Base-by-base conservation (phyloP, 2,113 vertebrate species). In the Apodemus sylvaticus region DNA sequence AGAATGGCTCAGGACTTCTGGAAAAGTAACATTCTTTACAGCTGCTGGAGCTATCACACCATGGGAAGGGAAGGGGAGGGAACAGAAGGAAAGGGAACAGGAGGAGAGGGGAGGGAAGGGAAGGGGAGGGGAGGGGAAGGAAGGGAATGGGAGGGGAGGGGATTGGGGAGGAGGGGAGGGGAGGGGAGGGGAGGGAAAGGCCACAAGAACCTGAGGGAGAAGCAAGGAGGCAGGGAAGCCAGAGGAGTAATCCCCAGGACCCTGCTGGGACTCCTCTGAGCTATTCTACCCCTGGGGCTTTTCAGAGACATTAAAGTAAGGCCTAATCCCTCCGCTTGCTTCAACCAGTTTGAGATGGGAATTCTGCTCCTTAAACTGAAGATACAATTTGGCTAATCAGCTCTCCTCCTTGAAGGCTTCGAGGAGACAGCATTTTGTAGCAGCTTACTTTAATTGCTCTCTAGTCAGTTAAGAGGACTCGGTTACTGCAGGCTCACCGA, bases 181-280 rank as follows among this genome's bases (percentile, higher is more conserved):
- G 12, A 31, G 26, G 10, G 64, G 10, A 66, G 71, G 24, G 4
- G 7, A 74, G 34, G 17, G 24, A 16, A 24, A 10, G 42, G 39
- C 51, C 17, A 34, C 0, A 24, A 45, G 22, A 71, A 73, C 34
- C 34, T 19, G 53, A 29, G 31, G 8, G 68, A 79, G 36, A 34
- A 29, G 17, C 7, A 1, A 36, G 3, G 70, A 77, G 48, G 14
- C 34, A 19, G 48, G 64, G 19, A 48, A 31, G 42, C 13, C 39
- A 0, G 12, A 5, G 17, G 34, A 16, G 7, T n/a, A 42, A 10
- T 42, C 87, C 45, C 10, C 22, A 2, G 0, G 13, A 22, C 26
- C 7, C 7, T 48, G 11, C 60, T 24, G 45, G 83, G 70, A 39
- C 13, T n/a, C 48, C 3, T 22, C 77, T 1, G 2, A 51, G 86